phyloP scores from a whole-genome alignment of 2,113 vertebrate species.

The Seriola dumerili region DNA sequence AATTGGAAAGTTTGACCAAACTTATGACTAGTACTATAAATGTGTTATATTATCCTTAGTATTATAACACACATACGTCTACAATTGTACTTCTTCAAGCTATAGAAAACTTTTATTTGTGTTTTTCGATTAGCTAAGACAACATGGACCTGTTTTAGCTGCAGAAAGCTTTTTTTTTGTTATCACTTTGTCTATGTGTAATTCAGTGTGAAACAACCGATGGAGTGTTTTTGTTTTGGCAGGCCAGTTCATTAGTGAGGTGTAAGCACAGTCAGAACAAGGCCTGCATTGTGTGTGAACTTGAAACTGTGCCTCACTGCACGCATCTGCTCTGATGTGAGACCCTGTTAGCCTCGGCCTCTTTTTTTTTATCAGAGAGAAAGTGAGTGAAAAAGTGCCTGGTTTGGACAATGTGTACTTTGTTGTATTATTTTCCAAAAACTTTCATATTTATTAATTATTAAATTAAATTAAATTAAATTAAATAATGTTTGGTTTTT shows the following conservation, averaged over 20 bases:
- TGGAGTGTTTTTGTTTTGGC: not conserved
- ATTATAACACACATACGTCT: not conserved
- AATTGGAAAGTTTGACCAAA: too few species aligned
- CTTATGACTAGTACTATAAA: too few species aligned
- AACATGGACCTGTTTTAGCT: not conserved
- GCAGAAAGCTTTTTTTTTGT: not conserved
- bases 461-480: too few species aligned
- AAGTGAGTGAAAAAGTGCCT: not conserved
- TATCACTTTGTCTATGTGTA: not conserved
- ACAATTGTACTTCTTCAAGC: too few species aligned
- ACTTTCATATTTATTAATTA: too few species aligned
- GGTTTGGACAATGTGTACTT: not conserved
- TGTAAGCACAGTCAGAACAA: slow-evolving; percentile 1
- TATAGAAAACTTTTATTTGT: too few species aligned
- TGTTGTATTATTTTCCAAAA: too few species aligned
- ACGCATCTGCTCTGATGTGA: not conserved
- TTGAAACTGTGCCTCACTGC: not conserved
- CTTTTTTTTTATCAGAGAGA: not conserved
- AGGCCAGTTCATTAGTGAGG: not conserved
- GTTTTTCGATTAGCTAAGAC: not conserved
- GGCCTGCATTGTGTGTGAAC: slow-evolving; percentile 18
- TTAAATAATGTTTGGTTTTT: too few species aligned
- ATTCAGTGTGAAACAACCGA: not conserved
- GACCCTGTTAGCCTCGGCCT: not conserved
- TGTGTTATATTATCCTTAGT: not conserved